These are phyloP conservation scores for Oryzias melastigma DNA, from an alignment of 2,113 vertebrate genomes.

Conservation along the genomic window DNA sequence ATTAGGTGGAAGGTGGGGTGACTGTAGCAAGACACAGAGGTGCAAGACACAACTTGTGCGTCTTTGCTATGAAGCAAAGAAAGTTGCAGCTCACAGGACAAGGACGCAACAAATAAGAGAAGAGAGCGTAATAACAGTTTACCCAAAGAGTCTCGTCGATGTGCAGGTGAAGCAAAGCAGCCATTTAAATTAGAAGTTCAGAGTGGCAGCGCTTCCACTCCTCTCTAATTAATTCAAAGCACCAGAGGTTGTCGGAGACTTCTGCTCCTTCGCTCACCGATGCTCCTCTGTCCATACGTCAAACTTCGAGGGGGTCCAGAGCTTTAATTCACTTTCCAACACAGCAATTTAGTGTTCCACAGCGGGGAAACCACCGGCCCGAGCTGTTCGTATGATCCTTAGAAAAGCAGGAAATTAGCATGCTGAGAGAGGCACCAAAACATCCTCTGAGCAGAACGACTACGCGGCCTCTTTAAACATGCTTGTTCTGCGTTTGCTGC, in stretches of 20 bases:
- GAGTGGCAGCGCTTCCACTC: constrained; percentile 9
- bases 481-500: neutral
- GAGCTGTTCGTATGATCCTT: constrained; percentile 41
- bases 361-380: constrained; percentile 38
- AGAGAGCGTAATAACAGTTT: neutral
- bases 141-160: neutral
- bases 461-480: constrained; percentile 1
- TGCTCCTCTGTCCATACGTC: constrained; percentile 26
- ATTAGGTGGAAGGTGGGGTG: constrained; percentile 52
- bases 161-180: constrained; percentile 15
- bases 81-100: neutral
- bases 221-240: constrained; percentile 47
- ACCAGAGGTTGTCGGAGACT: constrained; percentile 4
- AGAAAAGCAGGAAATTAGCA: constrained; percentile 53
- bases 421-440: constrained; percentile 41
- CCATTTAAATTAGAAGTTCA: constrained; percentile 45
- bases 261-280: constrained; percentile 43
- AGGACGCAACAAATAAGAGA: neutral
- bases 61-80: too few relatives aligned
- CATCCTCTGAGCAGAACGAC: constrained; percentile 20
- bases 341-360: constrained; percentile 54
- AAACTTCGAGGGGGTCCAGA: constrained; percentile 39
- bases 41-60: too few relatives aligned
- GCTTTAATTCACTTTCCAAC: constrained; percentile 54
- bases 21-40: constrained; percentile 2